Conservation (phyloP, 2,888 invertebrate species). For the Latrodectus elegans region DNA sequence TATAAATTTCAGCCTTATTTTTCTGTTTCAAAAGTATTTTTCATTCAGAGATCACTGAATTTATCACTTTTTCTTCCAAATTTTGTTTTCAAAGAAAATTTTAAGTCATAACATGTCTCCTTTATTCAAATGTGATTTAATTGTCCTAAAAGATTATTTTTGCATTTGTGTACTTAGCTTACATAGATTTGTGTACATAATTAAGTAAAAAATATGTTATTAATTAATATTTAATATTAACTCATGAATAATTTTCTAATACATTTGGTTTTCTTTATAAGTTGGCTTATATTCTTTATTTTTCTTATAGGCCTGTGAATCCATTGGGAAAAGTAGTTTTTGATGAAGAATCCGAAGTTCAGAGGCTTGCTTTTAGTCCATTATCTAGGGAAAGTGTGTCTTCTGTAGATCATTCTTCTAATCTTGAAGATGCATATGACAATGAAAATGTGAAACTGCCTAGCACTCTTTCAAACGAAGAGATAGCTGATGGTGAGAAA, state of each 20-base stretch:
- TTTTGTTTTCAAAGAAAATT: too few relatives aligned
- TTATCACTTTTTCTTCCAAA: too few relatives aligned
- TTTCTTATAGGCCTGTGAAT: constrained; percentile 55
- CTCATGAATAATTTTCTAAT: background rate
- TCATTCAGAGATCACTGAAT: too few relatives aligned
- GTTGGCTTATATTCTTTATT: background rate
- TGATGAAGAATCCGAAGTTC: constrained; percentile 12
- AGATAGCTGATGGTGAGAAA: background rate
- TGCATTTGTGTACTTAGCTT: too few relatives aligned
- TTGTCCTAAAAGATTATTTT: too few relatives aligned
- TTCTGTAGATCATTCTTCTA: background rate
- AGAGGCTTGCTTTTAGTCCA: constrained; percentile 28
- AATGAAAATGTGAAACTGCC: background rate
- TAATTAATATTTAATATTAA: too few relatives aligned
- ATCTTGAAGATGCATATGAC: background rate
- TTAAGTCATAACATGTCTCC: too few relatives aligned
- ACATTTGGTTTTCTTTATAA: background rate
- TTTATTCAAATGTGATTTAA: too few relatives aligned
- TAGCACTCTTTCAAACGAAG: background rate
- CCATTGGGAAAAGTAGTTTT: constrained; percentile 45
- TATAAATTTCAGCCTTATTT: too few relatives aligned
- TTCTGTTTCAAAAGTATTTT: too few relatives aligned
- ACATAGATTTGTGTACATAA: too few relatives aligned
- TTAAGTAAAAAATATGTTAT: too few relatives aligned
- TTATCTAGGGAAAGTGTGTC: constrained; percentile 18